Conservation (phyloP, 2,113 vertebrate genomes). For the Notarius lentiginosus region DNA sequence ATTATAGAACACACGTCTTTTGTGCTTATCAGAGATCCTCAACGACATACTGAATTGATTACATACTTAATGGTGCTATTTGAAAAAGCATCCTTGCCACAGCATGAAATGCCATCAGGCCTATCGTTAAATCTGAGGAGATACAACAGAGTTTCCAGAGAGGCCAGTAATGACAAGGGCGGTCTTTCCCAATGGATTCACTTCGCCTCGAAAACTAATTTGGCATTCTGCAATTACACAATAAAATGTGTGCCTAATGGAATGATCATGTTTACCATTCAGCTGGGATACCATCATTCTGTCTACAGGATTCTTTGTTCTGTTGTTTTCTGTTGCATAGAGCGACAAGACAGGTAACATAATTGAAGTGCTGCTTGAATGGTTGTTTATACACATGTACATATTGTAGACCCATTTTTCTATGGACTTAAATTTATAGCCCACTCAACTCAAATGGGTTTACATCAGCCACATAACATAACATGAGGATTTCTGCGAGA, state of each 20-base stretch:
- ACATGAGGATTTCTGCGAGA: background rate
- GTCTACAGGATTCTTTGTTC: constrained; percentile 5
- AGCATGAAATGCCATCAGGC: constrained; percentile 40
- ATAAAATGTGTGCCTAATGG: constrained; percentile 40
- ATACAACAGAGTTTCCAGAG: constrained; percentile 23
- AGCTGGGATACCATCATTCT: constrained; percentile 5
- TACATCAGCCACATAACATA: background rate
- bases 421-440: background rate
- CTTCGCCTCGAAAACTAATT: constrained; percentile 36
- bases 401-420: background rate
- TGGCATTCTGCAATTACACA: constrained; percentile 39
- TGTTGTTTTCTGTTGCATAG: background rate
- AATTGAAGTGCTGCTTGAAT: background rate
- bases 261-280: constrained; percentile 30
- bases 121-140: constrained; percentile 32
- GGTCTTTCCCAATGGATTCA: constrained; percentile 31
- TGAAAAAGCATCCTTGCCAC: constrained; percentile 24
- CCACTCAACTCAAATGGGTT: background rate
- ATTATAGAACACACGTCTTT: constrained; percentile 24
- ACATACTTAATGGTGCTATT: constrained; percentile 39
- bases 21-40: constrained; percentile 30
- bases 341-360: background rate
- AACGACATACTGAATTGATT: constrained; percentile 46
- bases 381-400: background rate
- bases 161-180: constrained; percentile 34